phyloP scores from a whole-genome alignment of 2,797 vertebrate species.

The Lophius americanus region DNA sequence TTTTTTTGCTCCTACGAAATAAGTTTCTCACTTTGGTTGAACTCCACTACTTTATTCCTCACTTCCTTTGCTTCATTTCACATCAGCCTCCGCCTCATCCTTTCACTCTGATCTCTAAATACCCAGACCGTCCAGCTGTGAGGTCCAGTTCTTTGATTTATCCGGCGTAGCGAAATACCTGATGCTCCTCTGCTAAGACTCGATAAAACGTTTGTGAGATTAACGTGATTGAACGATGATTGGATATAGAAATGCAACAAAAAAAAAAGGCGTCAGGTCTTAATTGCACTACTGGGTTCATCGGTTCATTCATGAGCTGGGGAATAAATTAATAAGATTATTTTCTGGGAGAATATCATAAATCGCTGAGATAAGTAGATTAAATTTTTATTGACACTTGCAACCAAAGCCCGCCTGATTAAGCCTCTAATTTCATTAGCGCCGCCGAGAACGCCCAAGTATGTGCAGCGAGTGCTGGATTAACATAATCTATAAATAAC shows the following conservation, averaged over 20 bases:
- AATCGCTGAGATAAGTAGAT: slow-evolving; percentile 12
- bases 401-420: slow-evolving; percentile 17
- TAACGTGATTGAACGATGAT: slow-evolving; percentile 15
- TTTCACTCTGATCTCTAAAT: slow-evolving; percentile 30
- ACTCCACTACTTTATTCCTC: slow-evolving; percentile 26
- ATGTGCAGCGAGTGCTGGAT: slow-evolving; percentile 42
- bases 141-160: slow-evolving; percentile 37
- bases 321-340: slow-evolving; percentile 7
- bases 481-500: slow-evolving; percentile 43
- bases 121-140: slow-evolving; percentile 34
- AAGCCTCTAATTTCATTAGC: slow-evolving; percentile 37
- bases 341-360: slow-evolving; percentile 9
- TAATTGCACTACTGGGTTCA: not conserved
- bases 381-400: slow-evolving; percentile 19
- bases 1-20: slow-evolving; percentile 44
- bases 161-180: slow-evolving; percentile 13
- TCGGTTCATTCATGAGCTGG: slow-evolving; percentile 11
- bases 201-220: slow-evolving; percentile 13
- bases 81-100: slow-evolving; percentile 25
- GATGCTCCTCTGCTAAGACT: not conserved
- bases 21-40: slow-evolving; percentile 50
- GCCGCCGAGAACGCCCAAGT: slow-evolving; percentile 22
- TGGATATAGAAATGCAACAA: not conserved
- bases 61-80: slow-evolving; percentile 33
- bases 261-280: not conserved